Base-by-base conservation (phyloP, 2,888 invertebrate genomes). In the Lycaena phlaeas region DNA sequence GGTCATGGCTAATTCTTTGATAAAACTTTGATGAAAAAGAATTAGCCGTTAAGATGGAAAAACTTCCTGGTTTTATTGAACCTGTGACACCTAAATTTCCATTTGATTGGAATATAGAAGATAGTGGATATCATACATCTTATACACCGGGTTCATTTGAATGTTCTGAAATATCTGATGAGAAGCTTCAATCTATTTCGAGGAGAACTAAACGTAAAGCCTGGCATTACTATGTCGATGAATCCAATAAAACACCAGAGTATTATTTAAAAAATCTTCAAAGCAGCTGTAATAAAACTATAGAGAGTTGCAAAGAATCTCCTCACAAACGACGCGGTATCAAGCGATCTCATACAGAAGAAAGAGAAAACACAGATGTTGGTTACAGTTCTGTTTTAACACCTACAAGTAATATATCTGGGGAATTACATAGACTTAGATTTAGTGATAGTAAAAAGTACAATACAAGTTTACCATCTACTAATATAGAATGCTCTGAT, bases 81-180 rank as follows among this genome's bases (percentile, higher is more conserved):
- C 57, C 70, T 42, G 52, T 63, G 6, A 68, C 73, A 27, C 72
- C 73, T 22, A 60, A 63, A 14, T 42, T 71, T 41, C 53, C 67
- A 11, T 69, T 59, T 42, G 62, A 67, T 50, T 70, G 64, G 51
- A 70, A 63, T 46, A 54, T 64, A n/a, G 81, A 82, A 55, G 84
- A 84, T 48, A 84, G 84, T 56, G 84, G 84, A 28, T 84, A 82
- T 50, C 76, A 79, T 42, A 79, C 81, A 34, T 71, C 76, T 1
- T 73, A 65, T 46, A 78, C 81, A 25, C 77, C 77, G 27, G 64
- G 75, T 14, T 75, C 81, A 7, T 57, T 77, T 27, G 75, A 74
- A 52, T 64, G 59, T 44, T 71, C 71, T 0, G 68, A 68, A 46
- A 43, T 71, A 49, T 68, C 71, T 1, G 67, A 56, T 44, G 72